Evolutionary conservation across 2,113 vertebrate genomes (phyloP).

Genomic region (Turdus rufiventris): DNA sequence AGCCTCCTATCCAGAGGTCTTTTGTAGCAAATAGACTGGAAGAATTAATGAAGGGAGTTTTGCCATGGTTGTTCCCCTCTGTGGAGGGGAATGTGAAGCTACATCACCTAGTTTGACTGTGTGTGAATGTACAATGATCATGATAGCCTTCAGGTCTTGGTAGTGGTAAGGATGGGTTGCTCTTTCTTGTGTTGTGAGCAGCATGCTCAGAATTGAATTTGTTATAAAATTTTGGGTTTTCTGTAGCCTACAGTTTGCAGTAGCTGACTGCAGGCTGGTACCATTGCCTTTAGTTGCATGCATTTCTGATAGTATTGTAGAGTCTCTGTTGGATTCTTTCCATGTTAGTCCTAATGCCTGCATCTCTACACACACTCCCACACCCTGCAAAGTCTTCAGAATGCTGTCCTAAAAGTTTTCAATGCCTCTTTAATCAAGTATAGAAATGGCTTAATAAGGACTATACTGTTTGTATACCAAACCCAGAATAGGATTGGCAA

Average conservation of each 20-base stretch:
- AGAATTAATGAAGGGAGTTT: background rate
- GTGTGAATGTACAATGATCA: background rate
- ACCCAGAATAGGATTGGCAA: background rate
- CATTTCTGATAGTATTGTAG: background rate
- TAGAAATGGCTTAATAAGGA: background rate
- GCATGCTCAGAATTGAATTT: background rate
- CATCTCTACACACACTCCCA: background rate
- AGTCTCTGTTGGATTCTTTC: background rate
- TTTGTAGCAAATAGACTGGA: background rate
- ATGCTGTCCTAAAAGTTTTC: background rate
- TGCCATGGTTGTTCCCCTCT: background rate
- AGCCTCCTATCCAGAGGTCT: background rate
- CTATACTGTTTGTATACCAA: background rate
- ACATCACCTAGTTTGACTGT: background rate
- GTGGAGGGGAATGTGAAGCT: background rate
- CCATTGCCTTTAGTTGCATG: background rate
- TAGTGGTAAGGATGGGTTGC: background rate
- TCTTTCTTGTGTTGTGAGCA: background rate
- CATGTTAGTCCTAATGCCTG: background rate
- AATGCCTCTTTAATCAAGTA: background rate
- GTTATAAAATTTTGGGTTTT: background rate
- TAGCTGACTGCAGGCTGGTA: background rate
- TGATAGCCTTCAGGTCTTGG: background rate
- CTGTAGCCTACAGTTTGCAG: background rate
- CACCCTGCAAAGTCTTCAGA: background rate